Conservation (phyloP, 2,797 vertebrate species). For the Margarornis squamiger region DNA sequence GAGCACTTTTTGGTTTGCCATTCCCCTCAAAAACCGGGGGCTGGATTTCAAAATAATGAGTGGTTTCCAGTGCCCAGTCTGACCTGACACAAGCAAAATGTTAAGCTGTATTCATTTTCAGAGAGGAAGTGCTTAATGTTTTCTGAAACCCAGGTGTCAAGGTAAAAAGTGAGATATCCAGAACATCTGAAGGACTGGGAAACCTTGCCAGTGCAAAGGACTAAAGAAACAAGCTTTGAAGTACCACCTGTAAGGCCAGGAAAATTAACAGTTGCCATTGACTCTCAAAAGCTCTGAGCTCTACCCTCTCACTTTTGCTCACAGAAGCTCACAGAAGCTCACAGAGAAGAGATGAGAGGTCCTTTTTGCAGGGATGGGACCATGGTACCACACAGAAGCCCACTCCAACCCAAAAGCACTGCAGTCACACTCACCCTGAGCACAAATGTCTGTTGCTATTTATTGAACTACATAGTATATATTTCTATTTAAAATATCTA, state of each 20-base stretch:
- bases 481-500: not conserved
- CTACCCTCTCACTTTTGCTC: not conserved
- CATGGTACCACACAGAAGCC: not conserved
- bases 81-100: not conserved
- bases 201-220: not conserved
- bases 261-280: not conserved
- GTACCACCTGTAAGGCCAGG: not conserved
- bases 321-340: not conserved
- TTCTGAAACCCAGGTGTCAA: not conserved
- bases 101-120: not conserved
- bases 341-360: not conserved
- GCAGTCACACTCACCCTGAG: not conserved
- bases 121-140: not conserved
- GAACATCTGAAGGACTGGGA: not conserved
- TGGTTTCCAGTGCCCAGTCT: not conserved
- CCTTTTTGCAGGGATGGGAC: not conserved
- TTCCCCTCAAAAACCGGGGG: not conserved
- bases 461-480: not conserved
- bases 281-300: not conserved
- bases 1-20: not conserved
- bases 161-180: not conserved
- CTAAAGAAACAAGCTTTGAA: not conserved
- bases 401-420: not conserved
- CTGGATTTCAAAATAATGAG: not conserved
- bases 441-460: not conserved